These are phyloP conservation scores for Steromphala cineraria DNA, from an alignment of 2,888 invertebrate genomes.

Conservation along the genomic window DNA sequence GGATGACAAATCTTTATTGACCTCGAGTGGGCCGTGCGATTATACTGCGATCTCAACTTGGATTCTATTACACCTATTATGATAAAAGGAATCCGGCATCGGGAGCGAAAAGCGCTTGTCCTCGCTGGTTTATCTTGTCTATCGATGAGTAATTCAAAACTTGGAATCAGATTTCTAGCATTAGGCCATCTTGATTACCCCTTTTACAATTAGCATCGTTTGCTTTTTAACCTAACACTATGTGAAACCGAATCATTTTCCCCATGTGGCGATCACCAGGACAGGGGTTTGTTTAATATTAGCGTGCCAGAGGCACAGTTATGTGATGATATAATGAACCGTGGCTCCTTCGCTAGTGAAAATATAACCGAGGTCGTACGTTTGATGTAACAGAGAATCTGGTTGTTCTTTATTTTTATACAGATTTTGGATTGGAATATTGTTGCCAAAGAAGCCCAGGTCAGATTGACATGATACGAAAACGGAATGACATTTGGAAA, in stretches of 20 bases:
- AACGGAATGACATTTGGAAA: too few species aligned
- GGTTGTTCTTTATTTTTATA: too few species aligned
- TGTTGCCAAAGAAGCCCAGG: too few species aligned
- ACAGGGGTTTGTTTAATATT: too few species aligned
- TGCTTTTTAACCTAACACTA: neutral
- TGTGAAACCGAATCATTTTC: neutral
- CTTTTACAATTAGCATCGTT: neutral
- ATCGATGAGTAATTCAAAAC: neutral
- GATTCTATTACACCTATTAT: neutral
- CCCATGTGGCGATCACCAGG: too few species aligned
- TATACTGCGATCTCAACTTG: neutral
- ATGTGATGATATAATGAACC: too few species aligned
- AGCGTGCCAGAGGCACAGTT: too few species aligned
- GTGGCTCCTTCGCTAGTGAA: too few species aligned
- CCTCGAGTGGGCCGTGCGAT: constrained; percentile 6
- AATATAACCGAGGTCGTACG: too few species aligned
- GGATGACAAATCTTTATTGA: constrained; percentile 3
- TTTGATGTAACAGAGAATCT: too few species aligned
- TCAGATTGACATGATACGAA: too few species aligned
- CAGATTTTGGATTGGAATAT: too few species aligned
- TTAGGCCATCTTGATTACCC: neutral
- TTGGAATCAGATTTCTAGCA: neutral
- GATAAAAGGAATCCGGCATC: constrained; percentile 12
- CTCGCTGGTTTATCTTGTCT: neutral
- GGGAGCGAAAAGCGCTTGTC: neutral